Base-by-base conservation (phyloP, 1,140 invertebrate species). In the Lepidotrigona ventralis region DNA sequence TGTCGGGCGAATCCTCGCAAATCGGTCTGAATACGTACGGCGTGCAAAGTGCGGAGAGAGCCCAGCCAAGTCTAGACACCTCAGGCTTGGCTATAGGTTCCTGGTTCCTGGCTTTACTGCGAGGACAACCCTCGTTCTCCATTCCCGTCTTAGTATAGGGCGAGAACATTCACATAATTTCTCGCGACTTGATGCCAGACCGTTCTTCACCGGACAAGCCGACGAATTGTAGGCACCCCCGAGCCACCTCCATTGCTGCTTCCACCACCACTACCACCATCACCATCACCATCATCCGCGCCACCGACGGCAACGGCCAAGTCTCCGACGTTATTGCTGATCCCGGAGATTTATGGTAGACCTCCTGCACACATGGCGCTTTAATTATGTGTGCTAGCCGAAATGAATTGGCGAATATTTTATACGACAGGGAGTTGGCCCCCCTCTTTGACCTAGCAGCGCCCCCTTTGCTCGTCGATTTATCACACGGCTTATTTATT, bases 371-470 rank as follows among this genome's bases (percentile, higher is more conserved):
- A 93, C 92, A 91, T 93, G 93, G 93, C 83, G 92, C 93, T 93
- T 94, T 94, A 94, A 94, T 94, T 94, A 93, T 93, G 92, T 92
- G 78, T 81, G 88, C 85, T 89, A 81, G 82, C 82, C 86, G 88
- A 91, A 93, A 94, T 92, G 90, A 93, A 94, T 93, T 91, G 91
- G 88, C 88, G 90, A 93, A 93, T 93, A 93, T 93, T 93, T 93
- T 93, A 93, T 90, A 87, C 90, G 84, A 87, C 82, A 81, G 76
- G 69, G 78, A 83, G 87, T 84, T 68, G 81, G n/a, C 78, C 70
- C 79, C 76, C 51, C 79, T 46, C 73, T 70, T 53, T 78, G 64
- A 78, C 21, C 81, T 60, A 78, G 12, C 71, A 26, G 12, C 46
- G 23, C 6, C 63, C 72, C 64, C 68, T 73, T 63, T 69, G 17